Evolutionary conservation across 2,113 vertebrate genomes (phyloP).

Genomic region (Brienomyrus brachyistius): DNA sequence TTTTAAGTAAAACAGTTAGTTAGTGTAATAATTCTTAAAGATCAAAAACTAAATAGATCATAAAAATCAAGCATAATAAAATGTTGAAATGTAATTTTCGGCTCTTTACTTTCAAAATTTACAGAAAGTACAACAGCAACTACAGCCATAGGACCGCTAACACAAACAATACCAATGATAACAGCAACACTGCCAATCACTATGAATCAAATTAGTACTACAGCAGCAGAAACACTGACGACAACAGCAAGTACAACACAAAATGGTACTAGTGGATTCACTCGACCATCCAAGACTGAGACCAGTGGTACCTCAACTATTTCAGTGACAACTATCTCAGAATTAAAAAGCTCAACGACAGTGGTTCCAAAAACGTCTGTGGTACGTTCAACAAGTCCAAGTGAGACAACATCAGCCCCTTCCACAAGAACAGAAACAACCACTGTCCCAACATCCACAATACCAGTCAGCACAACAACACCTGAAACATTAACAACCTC

Average conservation of each 20-base stretch:
- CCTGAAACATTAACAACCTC: neutral
- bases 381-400: neutral
- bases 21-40: neutral
- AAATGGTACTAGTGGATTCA: neutral
- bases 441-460: neutral
- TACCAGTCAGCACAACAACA: neutral
- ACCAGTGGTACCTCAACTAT: neutral
- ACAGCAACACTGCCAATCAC: conserved; percentile 21
- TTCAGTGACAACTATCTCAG: rapidly evolving
- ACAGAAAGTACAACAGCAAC: neutral
- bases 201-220: no score
- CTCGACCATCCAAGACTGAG: neutral
- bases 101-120: neutral
- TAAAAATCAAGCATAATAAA: neutral
- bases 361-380: neutral
- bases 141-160: neutral
- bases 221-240: no score
- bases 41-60: neutral
- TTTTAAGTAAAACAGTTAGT: neutral
- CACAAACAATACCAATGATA: neutral
- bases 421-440: neutral
- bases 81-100: neutral
- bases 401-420: no score
- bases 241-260: neutral
- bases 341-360: neutral